Conservation (phyloP, 1,140 invertebrate species). For the Ostrea edulis region DNA sequence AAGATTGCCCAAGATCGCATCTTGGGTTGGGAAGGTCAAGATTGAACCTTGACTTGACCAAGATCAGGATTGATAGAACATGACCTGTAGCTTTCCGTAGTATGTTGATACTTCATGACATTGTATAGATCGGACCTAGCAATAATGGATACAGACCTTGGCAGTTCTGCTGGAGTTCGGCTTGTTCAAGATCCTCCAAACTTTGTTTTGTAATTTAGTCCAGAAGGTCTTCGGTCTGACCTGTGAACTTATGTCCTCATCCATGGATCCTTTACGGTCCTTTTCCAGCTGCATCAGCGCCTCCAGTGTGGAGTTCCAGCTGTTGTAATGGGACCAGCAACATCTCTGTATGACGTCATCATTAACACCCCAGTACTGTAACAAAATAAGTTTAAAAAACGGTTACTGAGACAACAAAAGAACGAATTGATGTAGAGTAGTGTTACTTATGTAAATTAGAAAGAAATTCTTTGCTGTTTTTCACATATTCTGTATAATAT, state of each 20-base stretch:
- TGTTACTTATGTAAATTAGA: too few species aligned
- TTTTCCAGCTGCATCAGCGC: conserved; percentile 63
- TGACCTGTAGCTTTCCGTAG: too few species aligned
- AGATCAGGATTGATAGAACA: too few species aligned
- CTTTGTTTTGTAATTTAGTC: conserved; percentile 30
- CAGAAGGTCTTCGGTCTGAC: conserved; percentile 21
- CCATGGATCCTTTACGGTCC: conserved; percentile 58
- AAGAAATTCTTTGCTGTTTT: too few species aligned
- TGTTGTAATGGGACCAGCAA: conserved; percentile 67
- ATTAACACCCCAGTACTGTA: conserved; percentile 65
- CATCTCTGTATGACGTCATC: conserved; percentile 68
- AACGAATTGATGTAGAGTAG: too few species aligned
- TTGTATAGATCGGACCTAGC: too few species aligned
- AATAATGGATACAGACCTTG: conserved; percentile 63
- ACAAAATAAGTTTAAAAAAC: not conserved
- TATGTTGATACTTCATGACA: too few species aligned
- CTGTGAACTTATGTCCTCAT: not conserved
- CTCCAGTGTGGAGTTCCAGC: conserved; percentile 62
- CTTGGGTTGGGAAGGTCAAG: too few species aligned
- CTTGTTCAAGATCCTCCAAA: conserved; percentile 58
- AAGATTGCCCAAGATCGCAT: too few species aligned
- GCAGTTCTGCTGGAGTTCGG: conserved; percentile 54
- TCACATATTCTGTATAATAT: too few species aligned
- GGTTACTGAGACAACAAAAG: too few species aligned
- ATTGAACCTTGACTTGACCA: too few species aligned